A percentile compares a stretch with the other conserved stretches of the same genome.
phyloP scores from a whole-genome alignment of 2,888 invertebrate genomes.

The Chaetogeoica ovagalla region DNA sequence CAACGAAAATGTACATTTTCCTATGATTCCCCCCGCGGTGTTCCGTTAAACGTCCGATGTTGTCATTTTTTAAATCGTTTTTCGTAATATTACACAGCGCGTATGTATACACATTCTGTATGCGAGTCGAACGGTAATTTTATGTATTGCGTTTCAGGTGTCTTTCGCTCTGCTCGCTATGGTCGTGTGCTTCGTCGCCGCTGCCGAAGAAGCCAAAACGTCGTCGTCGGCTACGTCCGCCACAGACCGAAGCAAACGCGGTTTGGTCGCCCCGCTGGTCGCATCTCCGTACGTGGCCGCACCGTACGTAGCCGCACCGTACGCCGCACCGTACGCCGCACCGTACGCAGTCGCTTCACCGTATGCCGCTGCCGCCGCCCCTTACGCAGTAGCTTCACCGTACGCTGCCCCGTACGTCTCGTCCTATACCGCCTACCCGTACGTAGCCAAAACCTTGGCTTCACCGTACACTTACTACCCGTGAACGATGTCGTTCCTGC shows the following conservation, averaged over 20 bases:
- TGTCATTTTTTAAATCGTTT: too few species aligned
- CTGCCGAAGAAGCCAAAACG: conserved; percentile 21
- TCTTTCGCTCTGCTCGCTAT: conserved; percentile 6
- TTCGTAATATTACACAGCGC: too few species aligned
- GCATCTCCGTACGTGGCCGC: conserved; percentile 28
- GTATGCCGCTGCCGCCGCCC: conserved; percentile 8
- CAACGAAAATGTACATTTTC: too few species aligned
- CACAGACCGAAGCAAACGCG: conserved; percentile 37
- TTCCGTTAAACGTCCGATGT: too few species aligned
- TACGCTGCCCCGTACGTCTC: conserved; percentile 43
- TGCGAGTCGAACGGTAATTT: too few species aligned
- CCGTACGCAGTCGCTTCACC: conserved; percentile 7
- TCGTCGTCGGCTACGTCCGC: conserved; percentile 14
- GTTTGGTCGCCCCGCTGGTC: conserved; percentile 19
- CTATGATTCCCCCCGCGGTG: too few species aligned
- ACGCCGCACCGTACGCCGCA: conserved; percentile 18
- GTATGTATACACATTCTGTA: too few species aligned
- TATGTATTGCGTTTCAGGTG: background rate
- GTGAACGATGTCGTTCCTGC: background rate
- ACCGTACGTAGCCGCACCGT: conserved; percentile 1
- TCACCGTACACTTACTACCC: conserved; percentile 39
- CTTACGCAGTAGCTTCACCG: conserved; percentile 20
- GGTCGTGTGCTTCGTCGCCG: conserved; percentile 13
- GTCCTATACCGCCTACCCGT: conserved; percentile 37
- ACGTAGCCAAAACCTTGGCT: conserved; percentile 41